Base-by-base conservation (phyloP, 1,140 invertebrate species). In the Saccostrea cuccullata region DNA sequence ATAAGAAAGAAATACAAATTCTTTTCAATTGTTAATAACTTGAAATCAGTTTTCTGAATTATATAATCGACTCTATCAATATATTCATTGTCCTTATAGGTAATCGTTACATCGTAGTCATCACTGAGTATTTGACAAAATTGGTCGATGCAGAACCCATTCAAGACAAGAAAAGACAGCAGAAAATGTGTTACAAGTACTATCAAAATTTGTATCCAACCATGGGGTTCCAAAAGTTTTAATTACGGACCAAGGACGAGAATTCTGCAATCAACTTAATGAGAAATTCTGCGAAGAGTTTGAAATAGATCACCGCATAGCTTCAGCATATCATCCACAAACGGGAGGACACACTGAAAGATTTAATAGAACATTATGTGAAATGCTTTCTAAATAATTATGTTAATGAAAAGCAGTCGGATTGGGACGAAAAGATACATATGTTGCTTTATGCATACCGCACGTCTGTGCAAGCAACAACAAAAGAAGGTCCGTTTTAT, bases 311-410 rank as follows among this genome's bases (percentile, higher is more conserved):
- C 89, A 90, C 17, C 86, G 26, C 30, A 30, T 86, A 40, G 87
- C 91, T 70, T 88, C 88, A n/a, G 26, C 92, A 30, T 91, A 90
- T 55, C 89, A 36, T 36, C 30, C 30, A 36, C 30, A 36, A 36
- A 36, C 30, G 30, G 30, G 30, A 36, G 30, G 30, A 23, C 73
- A 89, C 70, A 89, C 88, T 15, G 92, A 92, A 85, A 55, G 92
- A 83, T 90, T 90, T 55, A 91, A 92, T 70, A 67, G 86, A 23
- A 92, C 90, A 40, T 70, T 92, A 8, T 87, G 47, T 40, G 55
- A 84, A 2, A 89, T 89, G 87, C 82, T 92, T 0, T 26, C 47
- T 15, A 60, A 85, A 40, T n/a, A n/a, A n/a, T n/a, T 82, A 85
- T 77, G 87, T 90, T 2, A 82, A 84, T 77, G 73, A 84, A 17